Percentiles rank a stretch among this genome's conserved stretches.
Conservation (phyloP, 2,888 invertebrate species). For the Smittia sp. region DNA sequence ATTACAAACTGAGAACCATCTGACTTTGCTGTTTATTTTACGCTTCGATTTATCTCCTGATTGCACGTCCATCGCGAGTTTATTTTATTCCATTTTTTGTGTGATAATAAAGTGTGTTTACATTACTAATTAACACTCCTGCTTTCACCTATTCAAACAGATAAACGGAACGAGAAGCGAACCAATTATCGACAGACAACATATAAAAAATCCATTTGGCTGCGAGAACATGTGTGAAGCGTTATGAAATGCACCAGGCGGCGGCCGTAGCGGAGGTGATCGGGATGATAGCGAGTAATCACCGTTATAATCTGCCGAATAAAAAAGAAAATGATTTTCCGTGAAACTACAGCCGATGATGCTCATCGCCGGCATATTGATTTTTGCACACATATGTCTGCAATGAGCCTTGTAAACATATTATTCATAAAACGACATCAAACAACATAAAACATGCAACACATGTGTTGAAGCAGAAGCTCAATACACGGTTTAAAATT, state of each 20-base stretch:
- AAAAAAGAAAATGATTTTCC: not conserved
- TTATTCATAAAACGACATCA: not conserved
- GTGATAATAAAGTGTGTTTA: not conserved
- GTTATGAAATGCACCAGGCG: slow-evolving; percentile 54
- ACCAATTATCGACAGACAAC: slow-evolving; percentile 27
- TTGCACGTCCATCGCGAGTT: too few species aligned
- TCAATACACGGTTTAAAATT: not conserved
- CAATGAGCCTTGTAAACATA: slow-evolving; percentile 25
- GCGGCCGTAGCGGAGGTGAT: slow-evolving; percentile 49
- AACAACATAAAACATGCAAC: slow-evolving; percentile 21
- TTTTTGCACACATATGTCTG: slow-evolving; percentile 12
- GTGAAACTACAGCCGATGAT: not conserved
- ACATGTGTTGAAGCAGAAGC: not conserved
- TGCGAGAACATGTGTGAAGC: slow-evolving; percentile 13
- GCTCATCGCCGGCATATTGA: not conserved
- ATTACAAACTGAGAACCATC: too few species aligned
- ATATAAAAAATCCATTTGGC: slow-evolving; percentile 24
- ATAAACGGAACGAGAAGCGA: not conserved
- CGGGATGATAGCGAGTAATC: slow-evolving; percentile 41
- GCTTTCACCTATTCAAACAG: slow-evolving; percentile 21
- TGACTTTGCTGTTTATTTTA: too few species aligned
- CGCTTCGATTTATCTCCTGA: too few species aligned
- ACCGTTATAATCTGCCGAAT: slow-evolving; percentile 44
- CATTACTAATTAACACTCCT: not conserved
- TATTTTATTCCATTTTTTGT: not conserved